These are phyloP conservation scores for Hedya salicella DNA, from an alignment of 2,888 invertebrate species.

Conservation along the genomic window DNA sequence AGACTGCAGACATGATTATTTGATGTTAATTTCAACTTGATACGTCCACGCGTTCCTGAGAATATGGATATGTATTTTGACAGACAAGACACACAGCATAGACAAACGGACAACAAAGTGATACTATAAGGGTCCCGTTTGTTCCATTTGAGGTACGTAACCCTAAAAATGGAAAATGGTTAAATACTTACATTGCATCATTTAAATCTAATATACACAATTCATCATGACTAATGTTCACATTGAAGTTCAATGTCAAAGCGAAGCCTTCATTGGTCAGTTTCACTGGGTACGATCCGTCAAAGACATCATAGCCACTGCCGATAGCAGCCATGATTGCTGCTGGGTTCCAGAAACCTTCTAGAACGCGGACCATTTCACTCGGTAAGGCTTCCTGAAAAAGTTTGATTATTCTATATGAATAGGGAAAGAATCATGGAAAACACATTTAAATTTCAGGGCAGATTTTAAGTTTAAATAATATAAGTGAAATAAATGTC, in stretches of 20 bases:
- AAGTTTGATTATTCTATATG: not conserved
- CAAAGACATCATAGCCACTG: constrained; percentile 94
- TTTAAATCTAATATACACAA: constrained; percentile 85
- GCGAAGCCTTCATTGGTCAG: constrained; percentile 89
- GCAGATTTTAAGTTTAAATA: too few relatives aligned
- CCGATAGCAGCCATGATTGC: constrained; percentile 89
- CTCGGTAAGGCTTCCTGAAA: constrained; percentile 87
- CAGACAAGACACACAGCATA: too few relatives aligned
- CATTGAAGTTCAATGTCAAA: constrained; percentile 85
- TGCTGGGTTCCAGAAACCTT: constrained; percentile 92
- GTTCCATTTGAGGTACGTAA: too few relatives aligned
- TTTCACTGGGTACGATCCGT: constrained; percentile 91
- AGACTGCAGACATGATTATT: too few relatives aligned
- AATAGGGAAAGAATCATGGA: too few relatives aligned
- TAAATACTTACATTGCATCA: constrained; percentile 74
- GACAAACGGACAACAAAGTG: too few relatives aligned
- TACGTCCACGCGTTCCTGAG: too few relatives aligned
- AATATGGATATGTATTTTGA: too few relatives aligned
- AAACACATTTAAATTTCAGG: too few relatives aligned
- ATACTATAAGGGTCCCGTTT: too few relatives aligned
- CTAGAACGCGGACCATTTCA: constrained; percentile 88
- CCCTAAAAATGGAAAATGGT: not conserved
- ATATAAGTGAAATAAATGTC: too few relatives aligned
- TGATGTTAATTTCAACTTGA: too few relatives aligned
- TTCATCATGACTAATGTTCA: constrained; percentile 58